These are phyloP conservation scores for Kryphioiulus occultus DNA, from an alignment of 2,888 invertebrate species.

Conservation along the genomic window DNA sequence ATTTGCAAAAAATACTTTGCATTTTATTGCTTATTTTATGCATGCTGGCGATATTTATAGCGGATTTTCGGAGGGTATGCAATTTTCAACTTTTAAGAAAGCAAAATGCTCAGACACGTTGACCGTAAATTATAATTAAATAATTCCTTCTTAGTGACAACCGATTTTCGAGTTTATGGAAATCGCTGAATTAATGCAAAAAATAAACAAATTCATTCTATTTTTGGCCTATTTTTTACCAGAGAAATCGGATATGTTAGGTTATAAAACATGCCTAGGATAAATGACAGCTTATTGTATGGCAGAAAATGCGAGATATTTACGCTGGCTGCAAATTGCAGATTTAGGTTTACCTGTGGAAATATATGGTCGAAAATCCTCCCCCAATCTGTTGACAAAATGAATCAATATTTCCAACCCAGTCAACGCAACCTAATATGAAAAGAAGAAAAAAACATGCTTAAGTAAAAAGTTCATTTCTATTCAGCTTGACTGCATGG, in stretches of 20 bases:
- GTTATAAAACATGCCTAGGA: too few relatives aligned
- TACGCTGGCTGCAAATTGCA: neutral
- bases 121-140: neutral
- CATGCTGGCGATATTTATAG: neutral
- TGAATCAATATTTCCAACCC: conserved; percentile 87
- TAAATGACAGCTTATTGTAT: neutral
- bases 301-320: neutral
- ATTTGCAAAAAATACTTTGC: neutral
- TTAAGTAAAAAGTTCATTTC: too few relatives aligned
- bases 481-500: too few relatives aligned
- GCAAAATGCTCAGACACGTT: neutral
- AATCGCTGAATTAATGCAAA: neutral
- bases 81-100: neutral
- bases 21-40: neutral
- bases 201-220: neutral
- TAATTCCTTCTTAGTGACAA: neutral
- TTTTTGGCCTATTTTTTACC: neutral
- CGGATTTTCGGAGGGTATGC: too few relatives aligned
- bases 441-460: conserved; percentile 37
- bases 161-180: neutral
- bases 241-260: neutral
- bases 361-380: conserved; percentile 85
- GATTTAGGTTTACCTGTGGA: conserved; percentile 68
- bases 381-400: conserved; percentile 84
- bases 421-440: conserved; percentile 84